A percentile compares a stretch with the other conserved stretches of the same genome.
phyloP scores from a whole-genome alignment of 2,888 invertebrate genomes.

The Morinoia aosen region DNA sequence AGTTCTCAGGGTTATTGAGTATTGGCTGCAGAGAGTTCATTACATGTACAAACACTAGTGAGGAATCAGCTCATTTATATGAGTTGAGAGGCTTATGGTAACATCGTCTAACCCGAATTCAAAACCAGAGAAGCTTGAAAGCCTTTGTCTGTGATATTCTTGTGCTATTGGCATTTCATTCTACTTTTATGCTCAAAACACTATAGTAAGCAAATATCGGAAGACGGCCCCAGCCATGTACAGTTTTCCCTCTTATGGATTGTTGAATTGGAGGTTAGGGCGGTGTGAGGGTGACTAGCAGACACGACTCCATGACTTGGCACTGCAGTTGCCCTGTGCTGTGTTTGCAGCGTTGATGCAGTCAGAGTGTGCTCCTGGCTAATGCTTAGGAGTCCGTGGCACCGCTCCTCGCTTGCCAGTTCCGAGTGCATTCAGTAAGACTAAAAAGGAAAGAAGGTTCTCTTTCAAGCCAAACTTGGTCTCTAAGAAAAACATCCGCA shows the following conservation, averaged over 20 bases:
- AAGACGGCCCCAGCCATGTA: not conserved
- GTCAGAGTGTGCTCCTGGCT: not conserved
- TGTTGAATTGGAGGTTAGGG: not conserved
- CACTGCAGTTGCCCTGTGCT: not conserved
- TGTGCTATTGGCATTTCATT: not conserved
- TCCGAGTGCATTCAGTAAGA: not conserved
- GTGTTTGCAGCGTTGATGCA: not conserved
- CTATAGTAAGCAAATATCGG: not conserved
- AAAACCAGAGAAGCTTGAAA: not conserved
- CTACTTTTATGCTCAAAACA: not conserved
- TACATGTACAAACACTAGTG: not conserved
- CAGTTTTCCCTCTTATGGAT: not conserved
- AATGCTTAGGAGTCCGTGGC: not conserved
- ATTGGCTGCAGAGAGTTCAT: not conserved
- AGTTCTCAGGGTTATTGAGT: not conserved
- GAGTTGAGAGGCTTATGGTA: not conserved
- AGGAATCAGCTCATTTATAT: not conserved
- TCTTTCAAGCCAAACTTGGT: not conserved
- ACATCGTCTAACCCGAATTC: not conserved
- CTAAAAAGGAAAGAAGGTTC: not conserved
- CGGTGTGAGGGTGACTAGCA: not conserved
- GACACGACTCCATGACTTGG: not conserved
- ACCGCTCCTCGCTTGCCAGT: not conserved
- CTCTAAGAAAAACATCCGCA: not conserved
- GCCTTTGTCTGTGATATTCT: not conserved